Conservation (phyloP, 2,113 vertebrate species). For the Eupsittula cactorum region DNA sequence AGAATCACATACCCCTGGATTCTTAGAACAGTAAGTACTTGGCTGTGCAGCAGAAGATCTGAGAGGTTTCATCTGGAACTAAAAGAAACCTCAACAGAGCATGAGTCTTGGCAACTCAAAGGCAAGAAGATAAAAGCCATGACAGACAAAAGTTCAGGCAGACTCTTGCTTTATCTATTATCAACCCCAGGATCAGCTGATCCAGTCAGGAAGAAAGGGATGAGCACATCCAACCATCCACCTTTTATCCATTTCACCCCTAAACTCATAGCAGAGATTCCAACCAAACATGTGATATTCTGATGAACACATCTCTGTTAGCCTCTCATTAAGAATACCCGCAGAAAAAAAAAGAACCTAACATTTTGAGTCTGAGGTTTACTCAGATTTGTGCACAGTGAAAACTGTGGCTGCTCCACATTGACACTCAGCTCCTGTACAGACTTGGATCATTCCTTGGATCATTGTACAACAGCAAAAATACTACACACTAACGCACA, state of each 20-base stretch:
- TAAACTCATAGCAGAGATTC: not conserved
- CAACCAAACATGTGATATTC: not conserved
- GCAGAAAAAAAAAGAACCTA: not conserved
- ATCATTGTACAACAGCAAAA: not conserved
- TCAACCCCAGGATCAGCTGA: not conserved
- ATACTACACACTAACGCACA: not conserved
- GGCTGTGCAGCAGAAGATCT: not conserved
- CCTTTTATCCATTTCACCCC: not conserved
- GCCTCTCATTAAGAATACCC: not conserved
- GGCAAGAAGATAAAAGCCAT: not conserved
- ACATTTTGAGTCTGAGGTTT: not conserved
- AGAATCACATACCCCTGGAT: not conserved
- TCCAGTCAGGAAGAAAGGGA: not conserved
- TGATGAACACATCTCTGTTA: not conserved
- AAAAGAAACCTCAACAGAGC: not conserved
- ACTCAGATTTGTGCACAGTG: not conserved
- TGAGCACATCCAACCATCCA: not conserved
- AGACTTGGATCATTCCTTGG: not conserved
- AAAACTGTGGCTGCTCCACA: not conserved
- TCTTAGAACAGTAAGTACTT: not conserved
- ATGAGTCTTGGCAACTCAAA: not conserved
- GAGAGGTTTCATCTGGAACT: not conserved
- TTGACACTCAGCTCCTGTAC: not conserved
- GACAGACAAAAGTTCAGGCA: not conserved
- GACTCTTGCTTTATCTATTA: not conserved